These are phyloP conservation scores for Lasioglossum villosulum DNA, from an alignment of 2,888 invertebrate genomes.

Conservation along the genomic window DNA sequence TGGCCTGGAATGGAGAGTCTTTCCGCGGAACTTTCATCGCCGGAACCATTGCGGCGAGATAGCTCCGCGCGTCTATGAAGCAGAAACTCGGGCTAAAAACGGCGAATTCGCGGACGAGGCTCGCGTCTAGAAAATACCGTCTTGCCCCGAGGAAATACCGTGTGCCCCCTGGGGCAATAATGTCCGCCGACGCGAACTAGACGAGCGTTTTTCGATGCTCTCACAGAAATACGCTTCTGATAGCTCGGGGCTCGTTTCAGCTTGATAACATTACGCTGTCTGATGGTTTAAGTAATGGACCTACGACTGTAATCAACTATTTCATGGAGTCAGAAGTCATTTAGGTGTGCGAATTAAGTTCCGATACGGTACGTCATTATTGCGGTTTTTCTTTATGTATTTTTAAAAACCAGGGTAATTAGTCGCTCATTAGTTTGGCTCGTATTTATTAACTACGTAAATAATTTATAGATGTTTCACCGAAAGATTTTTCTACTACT, in stretches of 20 bases:
- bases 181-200: neutral
- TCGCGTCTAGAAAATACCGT: neutral
- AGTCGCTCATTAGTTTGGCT: no score
- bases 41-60: conserved; percentile 32
- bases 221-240: neutral
- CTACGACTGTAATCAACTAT: neutral
- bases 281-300: conserved; percentile 7
- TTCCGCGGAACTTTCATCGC: conserved; percentile 50
- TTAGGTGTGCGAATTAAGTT: neutral
- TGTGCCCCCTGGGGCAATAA: neutral
- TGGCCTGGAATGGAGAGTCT: conserved; percentile 43
- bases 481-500: no score
- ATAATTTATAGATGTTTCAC: no score
- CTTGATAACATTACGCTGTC: conserved; percentile 10
- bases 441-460: no score
- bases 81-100: conserved; percentile 34
- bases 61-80: conserved; percentile 17
- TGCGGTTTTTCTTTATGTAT: no score
- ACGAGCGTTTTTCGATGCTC: conserved; percentile 24
- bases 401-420: no score
- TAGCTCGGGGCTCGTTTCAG: neutral
- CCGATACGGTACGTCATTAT: neutral
- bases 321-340: neutral
- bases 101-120: neutral
- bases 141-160: neutral